These are phyloP conservation scores for Gymnoscopelus microlampas DNA, from an alignment of 2,797 vertebrate genomes.

Conservation along the genomic window DNA sequence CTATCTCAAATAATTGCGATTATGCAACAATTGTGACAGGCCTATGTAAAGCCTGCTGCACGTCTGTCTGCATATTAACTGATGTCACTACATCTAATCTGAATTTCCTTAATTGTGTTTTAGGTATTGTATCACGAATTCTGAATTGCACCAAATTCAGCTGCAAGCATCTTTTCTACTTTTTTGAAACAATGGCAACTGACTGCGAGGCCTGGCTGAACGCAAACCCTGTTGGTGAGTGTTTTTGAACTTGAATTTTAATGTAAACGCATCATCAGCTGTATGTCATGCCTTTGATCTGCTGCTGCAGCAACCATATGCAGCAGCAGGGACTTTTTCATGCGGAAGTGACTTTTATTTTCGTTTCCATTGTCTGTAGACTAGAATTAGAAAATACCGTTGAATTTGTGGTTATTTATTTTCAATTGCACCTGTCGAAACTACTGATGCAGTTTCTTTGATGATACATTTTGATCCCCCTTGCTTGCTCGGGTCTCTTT, in stretches of 20 bases:
- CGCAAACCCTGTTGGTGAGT: conserved; percentile 85
- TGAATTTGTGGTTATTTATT: no score
- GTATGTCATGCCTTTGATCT: conserved; percentile 6
- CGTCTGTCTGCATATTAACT: conserved; percentile 6
- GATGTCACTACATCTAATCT: no score
- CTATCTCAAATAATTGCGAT: no score
- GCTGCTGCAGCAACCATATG: background rate
- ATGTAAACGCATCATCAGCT: conserved; percentile 42
- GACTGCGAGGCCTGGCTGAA: conserved; percentile 86
- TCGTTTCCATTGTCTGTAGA: conserved; percentile 4
- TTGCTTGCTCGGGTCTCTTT: background rate
- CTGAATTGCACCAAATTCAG: conserved; percentile 34
- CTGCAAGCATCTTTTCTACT: conserved; percentile 36
- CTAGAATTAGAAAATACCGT: no score
- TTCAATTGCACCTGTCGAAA: no score
- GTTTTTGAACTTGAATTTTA: background rate
- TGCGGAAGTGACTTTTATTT: conserved; percentile 47
- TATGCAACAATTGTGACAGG: no score
- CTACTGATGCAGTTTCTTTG: no score
- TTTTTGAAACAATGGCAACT: conserved; percentile 78
- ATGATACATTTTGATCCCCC: no score
- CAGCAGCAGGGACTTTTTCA: conserved; percentile 15
- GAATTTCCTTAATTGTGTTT: background rate
- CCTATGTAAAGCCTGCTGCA: background rate
- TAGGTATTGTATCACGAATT: conserved; percentile 43